Evolutionary conservation across 2,797 vertebrate species (phyloP), one percentile per base, ranked within the genome.

Genomic region (Cygnus olor): DNA sequence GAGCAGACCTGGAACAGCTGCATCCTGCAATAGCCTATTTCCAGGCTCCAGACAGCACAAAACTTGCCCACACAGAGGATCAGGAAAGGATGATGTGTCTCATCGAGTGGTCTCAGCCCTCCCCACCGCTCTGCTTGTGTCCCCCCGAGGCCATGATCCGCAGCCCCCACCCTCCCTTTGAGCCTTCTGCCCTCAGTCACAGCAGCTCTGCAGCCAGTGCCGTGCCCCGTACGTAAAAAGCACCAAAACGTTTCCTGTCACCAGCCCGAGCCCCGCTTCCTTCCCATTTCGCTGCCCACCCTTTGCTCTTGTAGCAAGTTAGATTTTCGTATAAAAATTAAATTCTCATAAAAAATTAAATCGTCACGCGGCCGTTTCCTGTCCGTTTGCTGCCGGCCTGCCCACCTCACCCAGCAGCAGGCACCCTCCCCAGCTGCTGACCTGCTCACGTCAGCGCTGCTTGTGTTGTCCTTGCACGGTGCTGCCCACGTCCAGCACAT

Each of bases 241-340:
- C 40, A 90, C 7, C 47, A 71, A 79, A 34, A 5, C 10, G 47
- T 40, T 66, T 83, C 47, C 71, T 6, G 2, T 32, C 32, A 74
- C 61, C 88, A 72, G n/a, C 12, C 36, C 27, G 44, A 73, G 38
- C n/a, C 61, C 61, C 56, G 56, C 68, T 80, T 82, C 83, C 85
- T 88, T 69, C 51, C 18, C 66, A 72, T 68, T 42, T 27, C 2
- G 0, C 54, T 89, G 38, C 42, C 32, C 56, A 74, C 71, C 38
- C 85, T 65, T 49, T 77, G 16, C 19, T 80, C 68, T 56, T 47
- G 30, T 4, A 73, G 38, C 45, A 89, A 89, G 89, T 53, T 28
- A 64, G 5, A n/a, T 64, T 80, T 14, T 36, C 1, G 0, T 51
- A 2, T 78, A 27, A 32, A 24, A 36, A 56, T 51, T 42, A 68